Evolutionary conservation across 92 coral and sea anemone genomes (phyloP).

Genomic region (Actinernus sp.): DNA sequence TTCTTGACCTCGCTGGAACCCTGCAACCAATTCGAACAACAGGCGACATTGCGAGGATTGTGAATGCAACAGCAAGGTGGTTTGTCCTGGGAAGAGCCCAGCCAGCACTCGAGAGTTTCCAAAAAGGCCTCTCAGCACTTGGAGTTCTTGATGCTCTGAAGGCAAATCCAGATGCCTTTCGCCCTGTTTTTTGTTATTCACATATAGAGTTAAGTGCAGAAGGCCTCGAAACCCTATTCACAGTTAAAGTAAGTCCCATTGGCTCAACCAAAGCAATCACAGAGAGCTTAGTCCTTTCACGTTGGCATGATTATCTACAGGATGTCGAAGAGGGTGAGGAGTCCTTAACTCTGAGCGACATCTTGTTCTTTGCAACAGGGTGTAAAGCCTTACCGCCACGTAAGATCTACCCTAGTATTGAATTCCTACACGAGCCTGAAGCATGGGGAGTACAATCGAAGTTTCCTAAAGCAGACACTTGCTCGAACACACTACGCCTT

Average conservation of each 20-base stretch:
- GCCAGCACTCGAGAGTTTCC: conserved; percentile 63
- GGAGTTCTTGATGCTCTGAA: conserved; percentile 51
- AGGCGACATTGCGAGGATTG: conserved; percentile 32
- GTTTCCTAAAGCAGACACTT: conserved; percentile 76
- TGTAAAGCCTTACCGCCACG: conserved; percentile 67
- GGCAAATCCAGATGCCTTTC: conserved; percentile 46
- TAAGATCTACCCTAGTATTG: conserved; percentile 47
- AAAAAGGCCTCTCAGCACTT: conserved; percentile 69
- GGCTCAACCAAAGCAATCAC: conserved; percentile 63
- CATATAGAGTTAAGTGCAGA: conserved; percentile 56
- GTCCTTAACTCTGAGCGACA: conserved; percentile 56
- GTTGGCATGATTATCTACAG: conserved; percentile 81
- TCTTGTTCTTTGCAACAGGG: conserved; percentile 77
- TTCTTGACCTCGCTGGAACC: conserved; percentile 20
- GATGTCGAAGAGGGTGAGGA: conserved; percentile 76
- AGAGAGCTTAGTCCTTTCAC: conserved; percentile 69
- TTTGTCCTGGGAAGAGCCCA: conserved; percentile 58
- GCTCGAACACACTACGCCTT: conserved; percentile 56
- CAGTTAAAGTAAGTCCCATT: conserved; percentile 46
- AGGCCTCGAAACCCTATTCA: conserved; percentile 48
- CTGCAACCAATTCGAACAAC: conserved; percentile 3
- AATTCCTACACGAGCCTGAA: conserved; percentile 59
- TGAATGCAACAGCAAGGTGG: conserved; percentile 44
- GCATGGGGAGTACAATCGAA: conserved; percentile 45
- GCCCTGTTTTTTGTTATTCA: conserved; percentile 62